A percentile compares a stretch with the other conserved stretches of the same genome.
Evolutionary conservation across 2,113 vertebrate species (phyloP).

Genomic region (Clarias magur): DNA sequence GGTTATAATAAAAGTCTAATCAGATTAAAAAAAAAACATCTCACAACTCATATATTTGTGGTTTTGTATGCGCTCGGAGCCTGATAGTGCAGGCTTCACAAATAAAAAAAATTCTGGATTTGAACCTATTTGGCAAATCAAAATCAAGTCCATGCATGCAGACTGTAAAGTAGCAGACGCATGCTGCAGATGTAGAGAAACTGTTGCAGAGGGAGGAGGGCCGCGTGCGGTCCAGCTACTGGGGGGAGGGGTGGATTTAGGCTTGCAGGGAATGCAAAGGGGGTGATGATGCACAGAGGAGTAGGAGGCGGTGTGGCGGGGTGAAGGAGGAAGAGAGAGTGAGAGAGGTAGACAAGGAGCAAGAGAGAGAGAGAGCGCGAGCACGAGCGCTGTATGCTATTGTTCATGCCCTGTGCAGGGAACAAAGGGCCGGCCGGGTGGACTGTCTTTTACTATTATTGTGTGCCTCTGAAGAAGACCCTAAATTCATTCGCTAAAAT

Average conservation of each 20-base stretch:
- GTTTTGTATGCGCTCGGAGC: neutral
- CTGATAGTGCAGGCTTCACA: neutral
- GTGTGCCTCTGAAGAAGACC: neutral
- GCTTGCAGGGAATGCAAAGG: conserved; percentile 48
- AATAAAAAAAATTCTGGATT: neutral
- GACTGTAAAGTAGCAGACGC: neutral
- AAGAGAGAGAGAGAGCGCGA: conserved; percentile 22
- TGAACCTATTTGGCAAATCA: neutral
- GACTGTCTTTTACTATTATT: conserved; percentile 8
- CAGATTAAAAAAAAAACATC: neutral
- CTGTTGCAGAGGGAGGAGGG: conserved; percentile 27
- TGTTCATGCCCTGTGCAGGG: conserved; percentile 59
- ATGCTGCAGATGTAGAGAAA: conserved; percentile 14
- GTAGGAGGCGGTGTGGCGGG: conserved; percentile 38
- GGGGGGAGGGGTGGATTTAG: conserved; percentile 50
- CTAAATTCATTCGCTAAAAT: neutral
- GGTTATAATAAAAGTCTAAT: neutral
- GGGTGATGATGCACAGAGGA: conserved; percentile 49
- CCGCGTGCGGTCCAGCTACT: conserved; percentile 3
- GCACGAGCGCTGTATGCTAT: conserved; percentile 47
- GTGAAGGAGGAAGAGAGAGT: conserved; percentile 42
- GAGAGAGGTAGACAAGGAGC: conserved; percentile 19
- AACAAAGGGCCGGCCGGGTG: conserved; percentile 59
- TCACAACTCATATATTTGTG: neutral
- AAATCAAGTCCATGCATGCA: conserved; percentile 4